A percentile compares a stretch with the other conserved stretches of the same genome.
Conservation (phyloP, 2,888 invertebrate genomes). For the Sinohyriopsis cumingii region DNA sequence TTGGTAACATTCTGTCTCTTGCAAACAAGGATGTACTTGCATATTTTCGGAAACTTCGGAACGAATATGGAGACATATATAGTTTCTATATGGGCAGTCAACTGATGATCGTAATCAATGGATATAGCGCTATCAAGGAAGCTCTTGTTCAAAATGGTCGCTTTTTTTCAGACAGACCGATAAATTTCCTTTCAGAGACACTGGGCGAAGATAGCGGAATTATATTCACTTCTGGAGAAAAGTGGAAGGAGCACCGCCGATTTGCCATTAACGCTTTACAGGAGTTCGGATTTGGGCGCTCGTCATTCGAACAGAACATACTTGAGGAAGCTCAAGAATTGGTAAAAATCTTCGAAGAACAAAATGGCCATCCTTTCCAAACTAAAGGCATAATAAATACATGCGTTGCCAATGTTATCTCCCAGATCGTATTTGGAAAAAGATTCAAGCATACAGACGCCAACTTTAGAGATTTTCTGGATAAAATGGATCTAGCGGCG, state of each 20-base stretch:
- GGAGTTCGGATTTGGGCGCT: slow-evolving; percentile 24
- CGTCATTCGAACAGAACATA: slow-evolving; percentile 15
- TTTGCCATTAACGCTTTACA: slow-evolving; percentile 17
- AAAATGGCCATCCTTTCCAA: slow-evolving; percentile 20
- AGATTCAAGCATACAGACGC: slow-evolving; percentile 21
- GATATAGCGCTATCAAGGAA: slow-evolving; percentile 18
- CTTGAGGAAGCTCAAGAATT: slow-evolving; percentile 22
- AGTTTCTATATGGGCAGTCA: slow-evolving; percentile 18
- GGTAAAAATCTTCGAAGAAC: slow-evolving; percentile 8
- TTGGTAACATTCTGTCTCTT: slow-evolving; percentile 19
- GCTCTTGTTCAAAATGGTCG: slow-evolving; percentile 24
- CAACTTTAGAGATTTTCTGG: slow-evolving; percentile 21
- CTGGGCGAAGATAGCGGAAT: slow-evolving; percentile 4
- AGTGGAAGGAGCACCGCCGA: slow-evolving; percentile 25
- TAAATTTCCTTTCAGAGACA: background rate
- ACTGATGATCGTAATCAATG: slow-evolving; percentile 18
- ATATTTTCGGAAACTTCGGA: slow-evolving; percentile 7
- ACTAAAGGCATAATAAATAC: slow-evolving; percentile 12
- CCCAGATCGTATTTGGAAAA: too few species aligned
- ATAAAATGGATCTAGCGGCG: slow-evolving; percentile 5
- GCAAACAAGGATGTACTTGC: slow-evolving; percentile 3
- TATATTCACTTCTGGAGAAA: slow-evolving; percentile 15
- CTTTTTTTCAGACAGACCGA: too few species aligned
- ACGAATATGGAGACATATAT: too few species aligned
- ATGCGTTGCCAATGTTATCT: too few species aligned